Percentiles rank a stretch among this genome's conserved stretches.
Evolutionary conservation across 1,140 invertebrate genomes (phyloP).

Genomic region (Rhyzopertha dominica): DNA sequence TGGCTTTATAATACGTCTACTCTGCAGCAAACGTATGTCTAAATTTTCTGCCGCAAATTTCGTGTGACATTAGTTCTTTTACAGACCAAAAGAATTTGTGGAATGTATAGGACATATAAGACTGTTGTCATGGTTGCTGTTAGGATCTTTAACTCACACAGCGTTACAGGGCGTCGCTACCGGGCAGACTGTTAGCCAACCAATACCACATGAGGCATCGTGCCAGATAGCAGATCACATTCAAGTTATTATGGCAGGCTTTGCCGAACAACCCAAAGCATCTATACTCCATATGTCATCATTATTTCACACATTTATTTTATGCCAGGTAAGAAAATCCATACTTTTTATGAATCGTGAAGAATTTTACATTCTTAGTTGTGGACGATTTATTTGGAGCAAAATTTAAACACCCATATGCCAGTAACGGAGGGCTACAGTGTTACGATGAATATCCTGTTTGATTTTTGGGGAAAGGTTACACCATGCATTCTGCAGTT

Average conservation of each 20-base stretch:
- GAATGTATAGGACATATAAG: constrained; percentile 95
- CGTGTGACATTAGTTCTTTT: constrained; percentile 19
- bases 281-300: constrained; percentile 90
- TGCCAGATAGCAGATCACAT: constrained; percentile 96
- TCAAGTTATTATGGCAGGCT: constrained; percentile 90
- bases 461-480: constrained; percentile 98
- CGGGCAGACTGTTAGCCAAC: constrained; percentile 61
- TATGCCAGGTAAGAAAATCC: constrained; percentile 60
- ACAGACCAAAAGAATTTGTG: constrained; percentile 85
- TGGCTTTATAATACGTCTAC: constrained; percentile 87
- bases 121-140: constrained; percentile 89
- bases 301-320: constrained; percentile 74
- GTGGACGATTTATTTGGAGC: constrained; percentile 98
- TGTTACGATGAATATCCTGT: constrained; percentile 74
- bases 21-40: constrained; percentile 73
- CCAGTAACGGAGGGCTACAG: constrained; percentile 65
- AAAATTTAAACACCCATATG: constrained; percentile 64
- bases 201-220: constrained; percentile 92
- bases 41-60: neutral
- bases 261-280: constrained; percentile 91
- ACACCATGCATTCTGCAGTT: constrained; percentile 93
- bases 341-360: neutral
- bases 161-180: constrained; percentile 54
- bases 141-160: constrained; percentile 88
- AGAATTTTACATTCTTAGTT: constrained; percentile 53